Percentiles rank a stretch among this genome's conserved stretches.
Conservation (phyloP, 2,888 invertebrate species). For the Caenorhabditis japonica region DNA sequence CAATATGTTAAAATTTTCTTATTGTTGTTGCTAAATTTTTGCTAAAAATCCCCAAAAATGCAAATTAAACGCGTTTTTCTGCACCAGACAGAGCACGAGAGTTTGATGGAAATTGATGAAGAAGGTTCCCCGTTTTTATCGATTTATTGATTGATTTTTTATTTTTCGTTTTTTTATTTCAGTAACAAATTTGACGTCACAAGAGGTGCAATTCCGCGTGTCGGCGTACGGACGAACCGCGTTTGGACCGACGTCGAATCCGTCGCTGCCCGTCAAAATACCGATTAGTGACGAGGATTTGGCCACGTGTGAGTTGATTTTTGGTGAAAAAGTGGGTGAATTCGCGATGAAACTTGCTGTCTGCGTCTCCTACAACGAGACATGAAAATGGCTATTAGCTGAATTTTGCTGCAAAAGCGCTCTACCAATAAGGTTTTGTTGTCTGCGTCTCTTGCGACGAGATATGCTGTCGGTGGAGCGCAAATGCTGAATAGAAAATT, state of each 20-base stretch:
- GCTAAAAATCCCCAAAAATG: neutral
- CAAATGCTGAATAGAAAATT: too few species aligned
- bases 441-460: too few species aligned
- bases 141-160: neutral
- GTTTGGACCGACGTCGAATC: slow-evolving; percentile 74
- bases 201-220: slow-evolving; percentile 75
- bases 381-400: too few species aligned
- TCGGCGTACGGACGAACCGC: slow-evolving; percentile 75
- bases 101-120: slow-evolving; percentile 28
- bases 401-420: too few species aligned
- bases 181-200: slow-evolving; percentile 63
- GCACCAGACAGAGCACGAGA: slow-evolving; percentile 5
- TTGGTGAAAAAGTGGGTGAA: neutral
- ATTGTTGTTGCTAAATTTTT: neutral
- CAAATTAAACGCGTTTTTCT: slow-evolving; percentile 2
- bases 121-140: slow-evolving; percentile 13
- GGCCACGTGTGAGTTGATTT: slow-evolving; percentile 51
- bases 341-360: too few species aligned
- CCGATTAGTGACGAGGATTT: slow-evolving; percentile 49
- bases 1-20: too few species aligned
- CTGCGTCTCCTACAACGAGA: too few species aligned
- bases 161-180: slow-evolving; percentile 11
- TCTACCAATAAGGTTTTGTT: too few species aligned
- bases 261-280: slow-evolving; percentile 70
- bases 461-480: too few species aligned